These are phyloP conservation scores for Cylloceria caligata DNA, from an alignment of 2,888 invertebrate genomes.

Conservation along the genomic window DNA sequence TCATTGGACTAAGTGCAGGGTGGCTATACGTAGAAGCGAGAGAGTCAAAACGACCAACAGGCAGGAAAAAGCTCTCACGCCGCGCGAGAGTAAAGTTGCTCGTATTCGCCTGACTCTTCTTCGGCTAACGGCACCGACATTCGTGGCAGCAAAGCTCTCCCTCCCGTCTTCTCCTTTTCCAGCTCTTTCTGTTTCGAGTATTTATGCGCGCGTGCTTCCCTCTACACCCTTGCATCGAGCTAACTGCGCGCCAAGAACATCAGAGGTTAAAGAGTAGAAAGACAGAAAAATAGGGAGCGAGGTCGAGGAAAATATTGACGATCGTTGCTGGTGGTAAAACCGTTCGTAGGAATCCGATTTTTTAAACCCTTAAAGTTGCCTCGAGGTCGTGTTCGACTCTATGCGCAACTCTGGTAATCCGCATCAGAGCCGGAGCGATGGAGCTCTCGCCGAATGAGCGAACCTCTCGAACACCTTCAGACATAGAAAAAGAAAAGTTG, in stretches of 20 bases:
- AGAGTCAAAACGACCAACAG: slow-evolving; percentile 60
- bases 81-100: slow-evolving; percentile 64
- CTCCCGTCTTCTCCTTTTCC: neutral
- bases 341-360: slow-evolving; percentile 40
- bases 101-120: slow-evolving; percentile 66
- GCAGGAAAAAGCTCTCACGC: slow-evolving; percentile 68
- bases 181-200: slow-evolving; percentile 49
- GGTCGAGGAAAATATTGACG: slow-evolving; percentile 51
- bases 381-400: neutral
- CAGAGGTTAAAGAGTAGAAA: slow-evolving; percentile 27
- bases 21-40: slow-evolving; percentile 36
- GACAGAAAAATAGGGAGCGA: slow-evolving; percentile 39
- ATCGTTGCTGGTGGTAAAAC: slow-evolving; percentile 35
- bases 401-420: neutral
- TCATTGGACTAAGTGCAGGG: slow-evolving; percentile 66
- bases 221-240: slow-evolving; percentile 26
- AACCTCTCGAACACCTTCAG: slow-evolving; percentile 74
- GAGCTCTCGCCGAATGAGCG: slow-evolving; percentile 37
- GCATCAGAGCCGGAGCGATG: slow-evolving; percentile 19
- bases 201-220: slow-evolving; percentile 21
- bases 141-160: slow-evolving; percentile 50
- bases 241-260: slow-evolving; percentile 55
- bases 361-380: slow-evolving; percentile 33
- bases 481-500: slow-evolving; percentile 69
- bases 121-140: slow-evolving; percentile 59